Evolutionary conservation across 35 echinoderm and acorn worm genomes (phyloP), one percentile per base, ranked within the genome.

Genomic region (Antedon bifida): DNA sequence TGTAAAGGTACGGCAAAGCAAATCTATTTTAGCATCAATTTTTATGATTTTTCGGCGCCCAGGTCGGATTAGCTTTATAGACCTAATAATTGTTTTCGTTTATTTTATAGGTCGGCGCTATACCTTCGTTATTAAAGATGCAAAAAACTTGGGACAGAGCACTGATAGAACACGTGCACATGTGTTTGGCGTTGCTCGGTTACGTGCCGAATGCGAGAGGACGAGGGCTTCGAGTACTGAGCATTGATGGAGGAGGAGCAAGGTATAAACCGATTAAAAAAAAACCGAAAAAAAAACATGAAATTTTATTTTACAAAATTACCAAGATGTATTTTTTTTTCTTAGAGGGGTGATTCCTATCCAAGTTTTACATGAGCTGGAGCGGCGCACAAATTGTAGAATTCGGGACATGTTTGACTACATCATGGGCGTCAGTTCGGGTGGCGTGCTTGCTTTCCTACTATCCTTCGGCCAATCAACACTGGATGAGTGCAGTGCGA

Each of bases 381-480:
- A 99, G 34, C 45, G 79, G 21, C 88, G 78, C 3, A 81, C 87
- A 34, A 35, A 85, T 31, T 64, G 90, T 46, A 85, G 39, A 19
- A 88, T 99, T 31, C 88, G 88, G 19, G 88, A 99, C 36, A 85
- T 99, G 87, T 99, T 99, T 88, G 95, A 99, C 86, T 99, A 87
- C 74, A 36, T 92, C 46, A 90, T 92, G 14, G 95, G 90, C 16
- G 95, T 99, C 34, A 99, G 95, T 45, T 99, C 95, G 38, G 95
- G 95, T 31, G 90, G 91, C 21, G 95, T 99, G n/a, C 36, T 92
- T 39, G 90, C 51, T 3, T 99, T 89, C 78, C 84, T 99, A 12
- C 75, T 99, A 33, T 29, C 95, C 33, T 87, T 90, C 73, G 84
- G 78, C 7, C 89, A 86, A 14, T 82, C 86, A 7, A 75, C 90